Evolutionary conservation across 2,888 invertebrate genomes (phyloP).

Genomic region (Caradrina clavipalpis): DNA sequence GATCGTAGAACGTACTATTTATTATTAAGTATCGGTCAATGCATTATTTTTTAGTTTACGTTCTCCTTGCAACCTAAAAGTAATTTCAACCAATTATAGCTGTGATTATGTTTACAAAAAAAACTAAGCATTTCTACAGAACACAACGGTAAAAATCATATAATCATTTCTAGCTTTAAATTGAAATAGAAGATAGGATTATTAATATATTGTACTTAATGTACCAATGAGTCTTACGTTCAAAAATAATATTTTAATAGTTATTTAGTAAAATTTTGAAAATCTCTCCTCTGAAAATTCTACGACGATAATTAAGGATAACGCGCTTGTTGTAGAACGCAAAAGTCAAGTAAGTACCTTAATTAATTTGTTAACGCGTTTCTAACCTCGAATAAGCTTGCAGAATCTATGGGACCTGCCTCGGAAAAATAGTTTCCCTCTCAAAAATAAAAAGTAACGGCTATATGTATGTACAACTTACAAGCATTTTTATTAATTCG

Average conservation of each 20-base stretch:
- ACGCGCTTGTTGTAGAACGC: background rate
- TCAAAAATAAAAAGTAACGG: conserved; percentile 4
- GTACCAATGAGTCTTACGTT: background rate
- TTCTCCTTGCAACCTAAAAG: too few species aligned
- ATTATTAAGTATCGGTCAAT: background rate
- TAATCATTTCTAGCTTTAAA: too few species aligned
- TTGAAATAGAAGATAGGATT: conserved; percentile 5
- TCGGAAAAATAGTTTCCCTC: background rate
- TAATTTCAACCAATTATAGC: background rate
- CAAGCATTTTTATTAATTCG: background rate
- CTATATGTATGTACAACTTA: conserved; percentile 6
- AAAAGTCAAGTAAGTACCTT: background rate
- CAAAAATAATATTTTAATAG: background rate
- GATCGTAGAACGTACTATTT: background rate
- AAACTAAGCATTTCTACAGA: background rate
- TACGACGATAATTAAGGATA: background rate
- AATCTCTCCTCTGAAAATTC: background rate
- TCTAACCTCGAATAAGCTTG: background rate
- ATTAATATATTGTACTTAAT: conserved; percentile 2
- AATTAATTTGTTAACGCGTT: background rate
- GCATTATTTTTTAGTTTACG: too few species aligned
- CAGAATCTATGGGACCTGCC: background rate
- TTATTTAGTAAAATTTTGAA: background rate
- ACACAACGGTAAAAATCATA: background rate
- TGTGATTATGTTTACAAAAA: background rate